A percentile compares a stretch with the other conserved stretches of the same genome.
These are phyloP conservation scores for Cervus canadensis DNA, from an alignment of 2,113 vertebrate genomes.

Conservation along the genomic window DNA sequence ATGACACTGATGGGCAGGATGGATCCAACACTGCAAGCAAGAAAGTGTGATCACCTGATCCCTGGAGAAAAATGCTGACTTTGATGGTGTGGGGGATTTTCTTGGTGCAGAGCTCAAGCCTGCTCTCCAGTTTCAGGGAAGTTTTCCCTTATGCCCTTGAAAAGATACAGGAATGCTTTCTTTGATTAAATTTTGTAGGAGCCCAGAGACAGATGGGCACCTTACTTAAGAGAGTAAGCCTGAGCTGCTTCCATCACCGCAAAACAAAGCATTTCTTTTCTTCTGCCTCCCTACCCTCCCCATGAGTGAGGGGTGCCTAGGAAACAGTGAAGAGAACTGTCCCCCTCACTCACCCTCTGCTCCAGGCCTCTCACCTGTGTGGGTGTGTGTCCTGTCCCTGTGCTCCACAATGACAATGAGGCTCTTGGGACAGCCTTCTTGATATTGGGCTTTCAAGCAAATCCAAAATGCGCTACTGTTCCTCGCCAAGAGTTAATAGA, in stretches of 20 bases:
- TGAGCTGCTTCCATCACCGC: background rate
- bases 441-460: slow-evolving; percentile 66
- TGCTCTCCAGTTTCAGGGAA: background rate
- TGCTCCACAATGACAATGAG: slow-evolving; percentile 43
- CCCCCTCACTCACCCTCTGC: background rate
- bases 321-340: background rate
- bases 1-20: background rate
- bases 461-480: slow-evolving; percentile 54
- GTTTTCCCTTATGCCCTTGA: background rate
- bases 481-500: slow-evolving; percentile 42
- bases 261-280: slow-evolving; percentile 27
- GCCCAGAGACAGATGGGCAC: background rate
- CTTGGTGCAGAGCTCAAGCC: background rate
- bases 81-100: background rate
- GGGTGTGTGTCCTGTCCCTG: slow-evolving; percentile 54
- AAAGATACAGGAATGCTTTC: slow-evolving; percentile 25
- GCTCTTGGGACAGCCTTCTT: slow-evolving; percentile 67
- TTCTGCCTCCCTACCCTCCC: background rate
- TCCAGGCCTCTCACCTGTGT: slow-evolving; percentile 25
- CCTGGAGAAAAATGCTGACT: background rate
- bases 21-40: background rate
- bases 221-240: background rate
- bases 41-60: background rate
- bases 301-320: background rate
- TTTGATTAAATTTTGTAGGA: background rate